Conservation (phyloP, 2,888 invertebrate genomes). For the Shargacucullia verbasci region DNA sequence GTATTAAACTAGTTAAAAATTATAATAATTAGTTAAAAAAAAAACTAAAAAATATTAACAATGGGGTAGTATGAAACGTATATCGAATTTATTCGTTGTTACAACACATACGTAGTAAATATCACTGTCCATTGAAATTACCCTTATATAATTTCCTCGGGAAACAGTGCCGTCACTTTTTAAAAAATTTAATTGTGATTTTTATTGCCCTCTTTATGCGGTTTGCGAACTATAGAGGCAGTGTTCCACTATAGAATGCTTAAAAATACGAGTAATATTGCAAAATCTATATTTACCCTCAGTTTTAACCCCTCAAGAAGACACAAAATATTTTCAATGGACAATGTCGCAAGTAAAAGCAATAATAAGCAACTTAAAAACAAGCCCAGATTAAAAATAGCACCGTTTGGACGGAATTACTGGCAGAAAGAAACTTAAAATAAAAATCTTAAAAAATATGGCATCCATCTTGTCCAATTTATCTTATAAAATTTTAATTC, state of each 20-base stretch:
- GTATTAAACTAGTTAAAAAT: conserved; percentile 72
- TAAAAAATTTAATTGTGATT: no score
- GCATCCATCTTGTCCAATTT: conserved; percentile 73
- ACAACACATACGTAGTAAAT: conserved; percentile 55
- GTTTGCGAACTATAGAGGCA: no score
- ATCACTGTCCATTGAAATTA: conserved; percentile 38
- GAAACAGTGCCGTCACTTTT: no score
- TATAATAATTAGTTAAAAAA: conserved; percentile 59
- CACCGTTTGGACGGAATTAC: conserved; percentile 82
- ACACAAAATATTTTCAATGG: conserved; percentile 18
- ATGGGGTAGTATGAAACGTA: conserved; percentile 88
- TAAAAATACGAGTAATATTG: no score
- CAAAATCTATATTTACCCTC: no score
- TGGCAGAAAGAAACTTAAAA: conserved; percentile 65
- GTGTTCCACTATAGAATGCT: no score
- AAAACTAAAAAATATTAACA: conserved; percentile 66
- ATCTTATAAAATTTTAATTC: conserved; percentile 32
- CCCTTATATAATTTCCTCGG: conserved; percentile 6
- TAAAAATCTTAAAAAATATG: conserved; percentile 81
- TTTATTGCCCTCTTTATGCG: no score
- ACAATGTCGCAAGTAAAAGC: conserved; percentile 49
- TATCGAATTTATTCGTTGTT: conserved; percentile 82
- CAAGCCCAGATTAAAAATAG: conserved; percentile 70
- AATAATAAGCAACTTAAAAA: conserved; percentile 61
- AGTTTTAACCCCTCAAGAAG: no score